Conservation (phyloP, 2,113 vertebrate species). For the Accipiter virgatus region DNA sequence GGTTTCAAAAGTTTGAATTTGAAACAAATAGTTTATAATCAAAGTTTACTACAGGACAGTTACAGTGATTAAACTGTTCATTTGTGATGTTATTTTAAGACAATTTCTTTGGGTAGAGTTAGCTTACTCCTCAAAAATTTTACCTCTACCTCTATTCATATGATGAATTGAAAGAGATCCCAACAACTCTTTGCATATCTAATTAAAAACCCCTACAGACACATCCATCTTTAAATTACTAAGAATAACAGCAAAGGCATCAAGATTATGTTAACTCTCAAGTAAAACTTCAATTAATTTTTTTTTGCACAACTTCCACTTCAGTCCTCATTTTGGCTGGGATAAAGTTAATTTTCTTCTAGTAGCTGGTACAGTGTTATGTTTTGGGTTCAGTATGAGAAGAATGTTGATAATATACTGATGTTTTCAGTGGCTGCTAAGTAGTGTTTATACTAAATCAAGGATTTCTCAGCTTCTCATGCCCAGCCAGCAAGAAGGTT, state of each 20-base stretch:
- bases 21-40: background rate
- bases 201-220: background rate
- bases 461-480: no score
- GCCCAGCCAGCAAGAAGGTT: no score
- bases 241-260: background rate
- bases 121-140: background rate
- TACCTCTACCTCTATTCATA: background rate
- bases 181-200: background rate
- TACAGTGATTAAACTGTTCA: background rate
- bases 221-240: background rate
- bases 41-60: background rate
- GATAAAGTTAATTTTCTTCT: no score
- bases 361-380: no score
- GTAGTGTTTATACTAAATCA: no score
- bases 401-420: no score
- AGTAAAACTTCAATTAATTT: background rate
- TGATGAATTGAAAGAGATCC: background rate
- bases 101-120: background rate
- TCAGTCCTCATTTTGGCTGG: no score
- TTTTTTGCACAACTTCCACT: background rate
- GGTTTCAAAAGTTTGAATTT: background rate
- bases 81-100: background rate
- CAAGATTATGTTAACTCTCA: background rate
- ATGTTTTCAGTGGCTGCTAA: no score
- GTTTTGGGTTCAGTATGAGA: no score